Percentiles rank a stretch among this genome's conserved stretches.
Conservation (phyloP, 2,888 invertebrate species). For the Microplitis manilae region DNA sequence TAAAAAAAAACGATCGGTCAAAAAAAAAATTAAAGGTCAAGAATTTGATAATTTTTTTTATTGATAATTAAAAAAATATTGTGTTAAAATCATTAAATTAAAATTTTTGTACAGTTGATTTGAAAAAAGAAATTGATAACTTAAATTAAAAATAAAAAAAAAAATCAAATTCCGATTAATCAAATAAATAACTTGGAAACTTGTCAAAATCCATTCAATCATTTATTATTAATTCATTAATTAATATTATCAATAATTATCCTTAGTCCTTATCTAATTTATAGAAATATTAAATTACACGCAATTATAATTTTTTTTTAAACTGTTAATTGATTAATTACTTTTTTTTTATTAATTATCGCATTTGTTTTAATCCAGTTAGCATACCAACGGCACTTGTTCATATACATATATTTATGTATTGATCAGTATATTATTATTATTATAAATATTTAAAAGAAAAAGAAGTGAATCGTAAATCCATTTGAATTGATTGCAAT, state of each 20-base stretch:
- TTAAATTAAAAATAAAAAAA: no score
- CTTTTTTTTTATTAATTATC: constrained; percentile 17
- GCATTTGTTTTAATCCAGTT: constrained; percentile 16
- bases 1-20: no score
- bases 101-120: no score
- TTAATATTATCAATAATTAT: not conserved
- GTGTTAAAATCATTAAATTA: no score
- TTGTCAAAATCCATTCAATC: not conserved
- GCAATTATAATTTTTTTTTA: constrained; percentile 8
- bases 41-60: no score
- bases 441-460: not conserved
- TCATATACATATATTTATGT: constrained; percentile 27
- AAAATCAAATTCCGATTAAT: not conserved
- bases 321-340: not conserved
- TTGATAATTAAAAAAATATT: no score
- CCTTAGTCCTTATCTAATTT: not conserved
- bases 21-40: no score
- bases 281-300: not conserved
- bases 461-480: constrained; percentile 3
- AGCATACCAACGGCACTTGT: constrained; percentile 39
- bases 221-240: not conserved
- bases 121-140: no score
- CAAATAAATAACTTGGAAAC: not conserved
- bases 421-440: no score
- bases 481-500: constrained; percentile 21